Evolutionary conservation across 64 coral and sea anemone genomes (phyloP).

Genomic region (Stichodactyla helianthus): DNA sequence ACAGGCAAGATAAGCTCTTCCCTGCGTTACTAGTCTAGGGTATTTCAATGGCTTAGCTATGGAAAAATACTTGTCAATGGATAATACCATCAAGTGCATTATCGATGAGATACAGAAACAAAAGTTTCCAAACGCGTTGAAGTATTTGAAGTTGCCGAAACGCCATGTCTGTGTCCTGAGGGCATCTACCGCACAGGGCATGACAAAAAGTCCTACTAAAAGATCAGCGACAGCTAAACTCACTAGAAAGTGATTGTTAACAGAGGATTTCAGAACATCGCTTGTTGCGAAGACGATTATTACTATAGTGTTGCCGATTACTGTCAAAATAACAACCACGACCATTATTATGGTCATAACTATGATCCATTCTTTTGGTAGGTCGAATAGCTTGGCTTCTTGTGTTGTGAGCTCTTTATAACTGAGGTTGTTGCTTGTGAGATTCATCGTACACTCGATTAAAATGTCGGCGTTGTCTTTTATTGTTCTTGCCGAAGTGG

Average conservation of each 20-base stretch:
- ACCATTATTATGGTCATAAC: slow-evolving; percentile 12
- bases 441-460: neutral
- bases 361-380: slow-evolving; percentile 24
- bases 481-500: too few species aligned
- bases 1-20: slow-evolving; percentile 30
- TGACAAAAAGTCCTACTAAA: slow-evolving; percentile 51
- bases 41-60: slow-evolving; percentile 60
- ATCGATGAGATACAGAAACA: slow-evolving; percentile 83
- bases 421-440: neutral
- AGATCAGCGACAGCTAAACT: slow-evolving; percentile 63
- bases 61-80: slow-evolving; percentile 64
- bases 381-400: slow-evolving; percentile 28
- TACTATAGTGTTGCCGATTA: slow-evolving; percentile 42
- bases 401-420: neutral
- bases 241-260: slow-evolving; percentile 54
- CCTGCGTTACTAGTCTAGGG: slow-evolving; percentile 31
- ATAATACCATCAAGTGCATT: slow-evolving; percentile 81
- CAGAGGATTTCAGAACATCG: slow-evolving; percentile 17
- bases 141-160: slow-evolving; percentile 44
- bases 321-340: slow-evolving; percentile 23
- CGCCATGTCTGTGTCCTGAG: slow-evolving; percentile 50
- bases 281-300: slow-evolving; percentile 27
- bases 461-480: too few species aligned
- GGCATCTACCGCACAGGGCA: slow-evolving; percentile 64
- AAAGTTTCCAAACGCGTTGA: slow-evolving; percentile 76